Percentiles rank a stretch among this genome's conserved stretches.
phyloP scores from a whole-genome alignment of 1,140 invertebrate genomes.

The Teleopsis dalmanni region DNA sequence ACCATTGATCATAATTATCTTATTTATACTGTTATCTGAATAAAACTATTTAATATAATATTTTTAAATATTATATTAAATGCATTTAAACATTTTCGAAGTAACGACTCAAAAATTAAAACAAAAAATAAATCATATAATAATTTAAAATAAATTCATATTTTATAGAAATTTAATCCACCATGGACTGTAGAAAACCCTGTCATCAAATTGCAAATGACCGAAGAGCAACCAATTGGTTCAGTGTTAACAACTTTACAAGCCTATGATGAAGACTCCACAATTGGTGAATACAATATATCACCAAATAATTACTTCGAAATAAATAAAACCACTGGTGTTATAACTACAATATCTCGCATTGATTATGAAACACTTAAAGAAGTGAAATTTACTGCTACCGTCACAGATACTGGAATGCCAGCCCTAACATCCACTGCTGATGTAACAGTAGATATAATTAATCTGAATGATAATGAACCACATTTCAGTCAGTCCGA shows the following conservation, averaged over 20 bases:
- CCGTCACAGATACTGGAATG: slow-evolving; percentile 75
- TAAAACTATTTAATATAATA: no score
- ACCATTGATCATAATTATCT: no score
- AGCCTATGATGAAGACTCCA: slow-evolving; percentile 76
- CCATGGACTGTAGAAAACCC: slow-evolving; percentile 68
- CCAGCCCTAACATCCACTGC: slow-evolving; percentile 70
- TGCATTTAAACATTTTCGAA: no score
- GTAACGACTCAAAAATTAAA: no score
- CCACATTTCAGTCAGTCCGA: slow-evolving; percentile 62
- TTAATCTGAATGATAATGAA: slow-evolving; percentile 82
- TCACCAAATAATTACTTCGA: slow-evolving; percentile 60
- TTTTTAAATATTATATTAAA: no score
- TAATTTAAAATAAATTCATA: background rate
- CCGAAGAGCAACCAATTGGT: slow-evolving; percentile 77
- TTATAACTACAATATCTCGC: slow-evolving; percentile 67
- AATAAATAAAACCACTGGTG: slow-evolving; percentile 69
- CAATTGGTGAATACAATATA: slow-evolving; percentile 62
- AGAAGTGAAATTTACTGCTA: slow-evolving; percentile 66
- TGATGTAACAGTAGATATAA: slow-evolving; percentile 64
- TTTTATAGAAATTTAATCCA: slow-evolving; percentile 49
- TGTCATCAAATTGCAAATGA: slow-evolving; percentile 59
- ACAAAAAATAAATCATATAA: background rate
- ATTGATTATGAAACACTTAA: slow-evolving; percentile 79
- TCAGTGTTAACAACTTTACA: slow-evolving; percentile 71
- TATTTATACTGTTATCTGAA: no score